phyloP scores from a whole-genome alignment of 2,888 invertebrate genomes.

The Ganaspis brasiliensis region DNA sequence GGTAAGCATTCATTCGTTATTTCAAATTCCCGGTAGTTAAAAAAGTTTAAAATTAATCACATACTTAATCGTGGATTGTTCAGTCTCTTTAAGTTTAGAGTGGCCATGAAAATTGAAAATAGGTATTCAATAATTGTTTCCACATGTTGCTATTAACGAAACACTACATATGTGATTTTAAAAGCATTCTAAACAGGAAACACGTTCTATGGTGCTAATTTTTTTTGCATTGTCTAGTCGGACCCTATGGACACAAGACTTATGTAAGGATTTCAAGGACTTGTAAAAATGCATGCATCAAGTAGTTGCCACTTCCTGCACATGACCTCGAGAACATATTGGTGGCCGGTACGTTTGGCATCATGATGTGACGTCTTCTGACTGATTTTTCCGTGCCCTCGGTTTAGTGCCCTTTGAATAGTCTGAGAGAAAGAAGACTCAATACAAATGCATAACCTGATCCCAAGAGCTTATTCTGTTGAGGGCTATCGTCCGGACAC shows the following conservation, averaged over 20 bases:
- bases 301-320: neutral
- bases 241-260: neutral
- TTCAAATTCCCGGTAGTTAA: too few species aligned
- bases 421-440: neutral
- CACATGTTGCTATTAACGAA: constrained; percentile 2
- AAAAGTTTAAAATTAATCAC: too few species aligned
- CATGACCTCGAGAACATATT: constrained; percentile 14
- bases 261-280: neutral
- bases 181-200: neutral
- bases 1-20: too few species aligned
- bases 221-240: neutral
- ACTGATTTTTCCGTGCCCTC: neutral
- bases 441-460: neutral
- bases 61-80: too few species aligned
- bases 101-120: too few species aligned
- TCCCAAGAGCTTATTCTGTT: neutral
- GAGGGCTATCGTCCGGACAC: constrained; percentile 20
- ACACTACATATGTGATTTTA: neutral
- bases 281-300: neutral
- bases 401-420: neutral
- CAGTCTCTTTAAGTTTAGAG: too few species aligned
- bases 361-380: neutral
- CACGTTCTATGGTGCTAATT: neutral
- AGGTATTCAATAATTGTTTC: constrained; percentile 1
- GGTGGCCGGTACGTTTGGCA: neutral